These are phyloP conservation scores for Aplocera efformata DNA, from an alignment of 2,888 invertebrate genomes.

Conservation along the genomic window DNA sequence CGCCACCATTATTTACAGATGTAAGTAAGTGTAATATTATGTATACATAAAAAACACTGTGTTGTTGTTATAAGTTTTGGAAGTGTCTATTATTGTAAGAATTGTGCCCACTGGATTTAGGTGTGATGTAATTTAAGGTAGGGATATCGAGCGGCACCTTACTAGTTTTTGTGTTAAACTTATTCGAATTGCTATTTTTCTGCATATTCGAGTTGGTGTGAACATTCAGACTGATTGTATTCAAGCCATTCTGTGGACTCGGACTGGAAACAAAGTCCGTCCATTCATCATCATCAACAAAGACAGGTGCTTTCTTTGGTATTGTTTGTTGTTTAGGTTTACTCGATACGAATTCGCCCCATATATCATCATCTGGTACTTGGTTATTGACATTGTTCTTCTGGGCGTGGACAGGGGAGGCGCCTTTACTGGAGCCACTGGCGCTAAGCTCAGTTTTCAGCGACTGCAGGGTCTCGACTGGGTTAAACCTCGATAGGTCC, in stretches of 20 bases:
- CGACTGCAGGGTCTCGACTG: slow-evolving; percentile 69
- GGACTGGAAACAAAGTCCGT: slow-evolving; percentile 74
- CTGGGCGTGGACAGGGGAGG: slow-evolving; percentile 56
- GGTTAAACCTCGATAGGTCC: slow-evolving; percentile 73
- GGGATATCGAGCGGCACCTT: slow-evolving; percentile 64
- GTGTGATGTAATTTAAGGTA: slow-evolving; percentile 69
- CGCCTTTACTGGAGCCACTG: slow-evolving; percentile 52
- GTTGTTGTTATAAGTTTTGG: slow-evolving; percentile 75
- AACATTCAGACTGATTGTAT: slow-evolving; percentile 72
- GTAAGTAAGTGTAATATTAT: slow-evolving; percentile 28
- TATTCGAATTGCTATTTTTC: slow-evolving; percentile 47
- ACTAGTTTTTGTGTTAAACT: slow-evolving; percentile 48
- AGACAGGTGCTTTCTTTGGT: slow-evolving; percentile 46
- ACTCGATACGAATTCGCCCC: slow-evolving; percentile 82
- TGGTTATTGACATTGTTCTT: slow-evolving; percentile 40
- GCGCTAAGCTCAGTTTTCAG: slow-evolving; percentile 60
- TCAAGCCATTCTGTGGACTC: slow-evolving; percentile 65
- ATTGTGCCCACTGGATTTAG: slow-evolving; percentile 59
- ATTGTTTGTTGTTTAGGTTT: slow-evolving; percentile 54
- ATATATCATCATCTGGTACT: slow-evolving; percentile 75
- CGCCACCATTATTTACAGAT: slow-evolving; percentile 29
- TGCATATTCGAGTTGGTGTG: slow-evolving; percentile 66
- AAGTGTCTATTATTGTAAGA: slow-evolving; percentile 68
- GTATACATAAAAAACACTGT: slow-evolving; percentile 38
- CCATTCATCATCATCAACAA: slow-evolving; percentile 73